A percentile compares a stretch with the other conserved stretches of the same genome.
phyloP scores from a whole-genome alignment of 2,888 invertebrate species.

The Sepiola atlantica region DNA sequence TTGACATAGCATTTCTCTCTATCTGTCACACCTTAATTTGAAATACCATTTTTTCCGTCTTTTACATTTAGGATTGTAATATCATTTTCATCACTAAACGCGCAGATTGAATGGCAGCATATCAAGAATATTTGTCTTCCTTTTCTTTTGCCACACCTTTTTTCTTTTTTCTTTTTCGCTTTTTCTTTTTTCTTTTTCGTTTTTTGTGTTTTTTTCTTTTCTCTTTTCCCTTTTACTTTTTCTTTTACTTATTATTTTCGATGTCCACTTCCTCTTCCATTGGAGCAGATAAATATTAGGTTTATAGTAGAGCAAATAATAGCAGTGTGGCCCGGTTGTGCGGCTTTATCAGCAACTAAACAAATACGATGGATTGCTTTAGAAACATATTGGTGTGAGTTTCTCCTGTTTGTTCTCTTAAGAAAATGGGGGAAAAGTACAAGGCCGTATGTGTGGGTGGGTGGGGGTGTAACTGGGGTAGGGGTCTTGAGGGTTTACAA shows the following conservation, averaged over 20 bases:
- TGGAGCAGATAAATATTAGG: not conserved
- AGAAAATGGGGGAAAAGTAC: not conserved
- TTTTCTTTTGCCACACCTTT: too few relatives aligned
- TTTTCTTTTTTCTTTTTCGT: not conserved
- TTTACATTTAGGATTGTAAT: too few relatives aligned
- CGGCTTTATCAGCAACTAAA: not conserved
- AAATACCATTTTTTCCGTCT: too few relatives aligned
- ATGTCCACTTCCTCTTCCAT: not conserved
- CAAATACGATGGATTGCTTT: not conserved
- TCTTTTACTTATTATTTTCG: not conserved
- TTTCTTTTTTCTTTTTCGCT: too few relatives aligned
- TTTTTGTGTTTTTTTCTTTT: not conserved
- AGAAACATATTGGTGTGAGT: not conserved
- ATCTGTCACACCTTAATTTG: too few relatives aligned
- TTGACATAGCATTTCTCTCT: too few relatives aligned
- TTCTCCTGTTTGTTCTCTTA: not conserved
- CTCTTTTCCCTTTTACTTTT: not conserved
- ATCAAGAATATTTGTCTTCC: too few relatives aligned
- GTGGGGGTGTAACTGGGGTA: too few relatives aligned
- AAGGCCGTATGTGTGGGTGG: too few relatives aligned
- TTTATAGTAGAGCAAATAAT: not conserved
- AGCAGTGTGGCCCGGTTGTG: not conserved
- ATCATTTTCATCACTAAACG: too few relatives aligned
- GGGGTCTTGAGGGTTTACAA: too few relatives aligned
- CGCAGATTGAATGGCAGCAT: too few relatives aligned